Percentiles rank a stretch among this genome's conserved stretches.
Evolutionary conservation across 2,797 vertebrate genomes (phyloP).

Genomic region (Oophaga sylvatica): DNA sequence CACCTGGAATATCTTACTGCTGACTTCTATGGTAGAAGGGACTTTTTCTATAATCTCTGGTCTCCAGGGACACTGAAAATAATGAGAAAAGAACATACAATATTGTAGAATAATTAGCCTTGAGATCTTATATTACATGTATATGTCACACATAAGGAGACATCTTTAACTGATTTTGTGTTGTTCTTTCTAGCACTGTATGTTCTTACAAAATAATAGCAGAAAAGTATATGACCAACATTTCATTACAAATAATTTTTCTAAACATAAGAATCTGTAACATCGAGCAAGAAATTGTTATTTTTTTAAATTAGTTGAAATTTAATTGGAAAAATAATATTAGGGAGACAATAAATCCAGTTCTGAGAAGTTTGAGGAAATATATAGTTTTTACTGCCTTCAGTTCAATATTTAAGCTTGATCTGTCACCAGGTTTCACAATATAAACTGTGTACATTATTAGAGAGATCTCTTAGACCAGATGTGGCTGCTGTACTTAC

Average conservation of each 20-base stretch:
- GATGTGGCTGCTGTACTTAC: too few relatives aligned
- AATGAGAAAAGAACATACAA: constrained; percentile 14
- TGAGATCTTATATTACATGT: not conserved
- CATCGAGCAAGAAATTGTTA: not conserved
- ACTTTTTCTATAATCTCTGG: not conserved
- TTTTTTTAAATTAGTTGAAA: not conserved
- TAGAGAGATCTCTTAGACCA: too few relatives aligned
- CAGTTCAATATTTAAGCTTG: not conserved
- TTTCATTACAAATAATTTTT: not conserved
- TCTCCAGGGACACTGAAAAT: not conserved
- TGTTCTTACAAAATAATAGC: not conserved
- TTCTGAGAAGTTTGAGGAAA: not conserved
- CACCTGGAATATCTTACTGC: constrained; percentile 26
- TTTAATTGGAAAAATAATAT: not conserved
- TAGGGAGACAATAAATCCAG: not conserved
- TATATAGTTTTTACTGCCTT: not conserved
- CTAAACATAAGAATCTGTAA: not conserved
- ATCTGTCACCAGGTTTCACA: too few relatives aligned
- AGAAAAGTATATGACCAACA: not conserved
- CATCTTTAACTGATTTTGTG: not conserved
- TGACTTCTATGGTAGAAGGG: not conserved
- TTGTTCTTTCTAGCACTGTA: not conserved
- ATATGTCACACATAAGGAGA: not conserved
- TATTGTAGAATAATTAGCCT: constrained; percentile 6
- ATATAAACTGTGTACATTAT: too few relatives aligned